Base-by-base conservation (phyloP, 2,888 invertebrate genomes). In the Drosophila ezoana region DNA sequence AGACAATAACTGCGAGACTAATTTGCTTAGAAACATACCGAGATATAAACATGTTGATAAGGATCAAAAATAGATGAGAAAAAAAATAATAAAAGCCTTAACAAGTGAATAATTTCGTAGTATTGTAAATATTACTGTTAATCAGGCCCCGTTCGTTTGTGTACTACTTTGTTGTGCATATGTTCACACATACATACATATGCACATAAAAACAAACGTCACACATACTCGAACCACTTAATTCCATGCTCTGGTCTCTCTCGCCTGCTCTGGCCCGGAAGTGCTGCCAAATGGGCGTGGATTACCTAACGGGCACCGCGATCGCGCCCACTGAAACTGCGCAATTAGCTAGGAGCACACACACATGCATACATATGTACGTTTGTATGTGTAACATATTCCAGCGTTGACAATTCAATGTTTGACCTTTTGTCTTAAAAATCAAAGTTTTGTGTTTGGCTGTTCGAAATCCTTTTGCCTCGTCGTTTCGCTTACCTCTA, bases 261-360 rank as follows among this genome's bases (percentile, higher is more conserved):
- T 28, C 28, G 28, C 28, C 28, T 28, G 28, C 40, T 32, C 16
- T 18, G 18, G 35, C 40, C 20, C 44, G 74, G 73, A 76, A 76
- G 51, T 48, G n/a, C 33, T 20, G 41, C 35, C 20, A 67, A 48
- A 51, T 45, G 52, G 59, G 41, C 18, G 52, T 32, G 40, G 44
- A 60, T 77, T 75, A 75, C 63, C 78, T 73, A 75, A 75, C 56
- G 62, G 14, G 10, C 44, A 33, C 23, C 32, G 4, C 8, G 66
- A 72, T 61, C 77, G 56, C 48, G 47, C 20, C 16, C 44, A 48
- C n/a, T 52, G 10, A 48, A 72, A 76, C 76, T 76, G 78, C 76
- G 76, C 76, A 76, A 33, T 77, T 59, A 16, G 44, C 45, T 23
- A 35, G 16, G 16, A 28, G 8, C 23, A 28, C 23, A 23, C 23